phyloP scores from a whole-genome alignment of 1,140 invertebrate genomes.

The Drosophila setifemur region DNA sequence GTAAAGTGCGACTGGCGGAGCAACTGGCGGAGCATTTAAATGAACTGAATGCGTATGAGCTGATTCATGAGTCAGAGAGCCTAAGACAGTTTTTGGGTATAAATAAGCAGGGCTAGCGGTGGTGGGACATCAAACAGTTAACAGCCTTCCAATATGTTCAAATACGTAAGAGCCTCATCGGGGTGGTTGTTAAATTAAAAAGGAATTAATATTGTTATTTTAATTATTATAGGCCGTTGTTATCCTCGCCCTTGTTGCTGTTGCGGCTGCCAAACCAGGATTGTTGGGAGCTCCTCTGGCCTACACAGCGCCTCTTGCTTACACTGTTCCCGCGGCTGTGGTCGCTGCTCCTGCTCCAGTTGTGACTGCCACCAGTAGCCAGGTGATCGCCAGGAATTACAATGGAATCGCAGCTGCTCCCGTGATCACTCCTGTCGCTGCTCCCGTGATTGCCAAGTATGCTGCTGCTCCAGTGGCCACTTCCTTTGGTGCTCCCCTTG shows the following conservation, averaged over 20 bases:
- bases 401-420: constrained; percentile 76
- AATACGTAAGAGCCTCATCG: constrained; percentile 44
- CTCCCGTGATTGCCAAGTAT: constrained; percentile 36
- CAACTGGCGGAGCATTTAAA: constrained; percentile 40
- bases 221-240: constrained; percentile 46
- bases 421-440: constrained; percentile 48
- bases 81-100: constrained; percentile 29
- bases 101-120: constrained; percentile 23
- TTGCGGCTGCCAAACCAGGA: constrained; percentile 69
- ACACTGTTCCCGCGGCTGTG: constrained; percentile 53
- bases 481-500: constrained; percentile 18
- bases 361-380: constrained; percentile 82
- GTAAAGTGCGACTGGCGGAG: constrained; percentile 34
- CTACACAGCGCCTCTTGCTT: constrained; percentile 57
- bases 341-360: constrained; percentile 66
- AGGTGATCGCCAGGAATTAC: constrained; percentile 82
- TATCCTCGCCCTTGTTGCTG: constrained; percentile 73
- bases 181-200: neutral
- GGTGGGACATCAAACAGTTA: constrained; percentile 25
- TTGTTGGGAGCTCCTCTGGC: constrained; percentile 44
- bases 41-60: constrained; percentile 24
- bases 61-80: constrained; percentile 30
- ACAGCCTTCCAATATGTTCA: constrained; percentile 61
- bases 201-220: neutral
- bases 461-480: no score